Conservation (phyloP, 1,140 invertebrate species). For the Pseudoatta argentina region DNA sequence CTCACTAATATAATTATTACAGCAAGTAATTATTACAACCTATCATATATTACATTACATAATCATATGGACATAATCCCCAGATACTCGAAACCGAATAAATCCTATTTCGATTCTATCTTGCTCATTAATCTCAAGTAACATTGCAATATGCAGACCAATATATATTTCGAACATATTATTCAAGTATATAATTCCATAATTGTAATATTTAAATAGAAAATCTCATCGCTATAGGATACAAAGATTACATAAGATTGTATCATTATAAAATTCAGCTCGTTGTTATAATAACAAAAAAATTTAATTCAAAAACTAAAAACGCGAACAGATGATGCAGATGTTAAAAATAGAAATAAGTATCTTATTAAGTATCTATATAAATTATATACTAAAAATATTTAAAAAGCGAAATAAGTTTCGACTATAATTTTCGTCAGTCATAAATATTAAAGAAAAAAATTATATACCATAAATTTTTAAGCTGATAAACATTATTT, state of each 20-base stretch:
- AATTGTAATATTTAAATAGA: neutral
- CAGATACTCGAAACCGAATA: neutral
- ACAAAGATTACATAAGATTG: neutral
- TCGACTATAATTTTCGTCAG: no score
- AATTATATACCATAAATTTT: no score
- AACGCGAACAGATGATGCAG: no score
- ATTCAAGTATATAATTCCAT: slow-evolving; percentile 5
- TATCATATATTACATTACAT: neutral
- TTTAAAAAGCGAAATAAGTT: no score
- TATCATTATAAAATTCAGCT: neutral
- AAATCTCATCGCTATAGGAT: neutral
- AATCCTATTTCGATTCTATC: slow-evolving; percentile 5
- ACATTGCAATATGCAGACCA: neutral
- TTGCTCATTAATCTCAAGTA: slow-evolving; percentile 35
- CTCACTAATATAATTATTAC: neutral
- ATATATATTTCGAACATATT: neutral
- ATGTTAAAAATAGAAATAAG: no score
- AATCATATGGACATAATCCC: slow-evolving; percentile 13
- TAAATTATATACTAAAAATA: no score
- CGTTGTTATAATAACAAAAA: no score
- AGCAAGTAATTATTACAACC: slow-evolving; percentile 3
- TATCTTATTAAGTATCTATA: no score
- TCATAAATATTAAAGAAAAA: no score
- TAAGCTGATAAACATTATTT: neutral
- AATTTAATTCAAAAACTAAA: no score